Evolutionary conservation across 2,888 invertebrate species (phyloP).

Genomic region (Trichopoda pennipes): DNA sequence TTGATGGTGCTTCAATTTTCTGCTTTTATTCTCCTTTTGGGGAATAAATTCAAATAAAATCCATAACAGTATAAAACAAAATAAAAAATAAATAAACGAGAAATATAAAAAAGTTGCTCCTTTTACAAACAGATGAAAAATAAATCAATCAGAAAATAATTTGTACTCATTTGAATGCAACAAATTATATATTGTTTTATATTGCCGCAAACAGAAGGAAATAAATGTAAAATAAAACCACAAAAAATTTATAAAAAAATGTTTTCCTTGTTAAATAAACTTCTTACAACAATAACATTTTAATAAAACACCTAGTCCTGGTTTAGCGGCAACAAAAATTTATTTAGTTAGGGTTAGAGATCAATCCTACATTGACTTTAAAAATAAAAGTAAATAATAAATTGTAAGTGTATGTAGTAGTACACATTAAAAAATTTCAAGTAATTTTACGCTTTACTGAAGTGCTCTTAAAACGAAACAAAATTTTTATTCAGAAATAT

Average conservation of each 20-base stretch:
- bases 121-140: constrained; percentile 40
- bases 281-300: background rate
- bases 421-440: too few relatives aligned
- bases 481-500: too few relatives aligned
- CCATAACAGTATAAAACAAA: constrained; percentile 3
- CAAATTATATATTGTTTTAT: constrained; percentile 42
- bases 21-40: background rate
- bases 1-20: constrained; percentile 8
- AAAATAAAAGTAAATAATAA: too few relatives aligned
- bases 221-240: background rate
- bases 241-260: background rate
- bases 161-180: constrained; percentile 53
- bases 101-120: constrained; percentile 37
- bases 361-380: too few relatives aligned
- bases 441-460: too few relatives aligned
- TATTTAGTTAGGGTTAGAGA: too few relatives aligned
- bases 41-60: constrained; percentile 14
- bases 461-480: too few relatives aligned
- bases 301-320: background rate
- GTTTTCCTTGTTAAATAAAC: background rate
- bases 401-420: too few relatives aligned
- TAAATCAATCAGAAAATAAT: constrained; percentile 59
- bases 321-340: background rate
- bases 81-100: background rate
- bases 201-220: background rate